phyloP scores from a whole-genome alignment of 2,113 vertebrate genomes.

The Pomatorhinus ruficollis region DNA sequence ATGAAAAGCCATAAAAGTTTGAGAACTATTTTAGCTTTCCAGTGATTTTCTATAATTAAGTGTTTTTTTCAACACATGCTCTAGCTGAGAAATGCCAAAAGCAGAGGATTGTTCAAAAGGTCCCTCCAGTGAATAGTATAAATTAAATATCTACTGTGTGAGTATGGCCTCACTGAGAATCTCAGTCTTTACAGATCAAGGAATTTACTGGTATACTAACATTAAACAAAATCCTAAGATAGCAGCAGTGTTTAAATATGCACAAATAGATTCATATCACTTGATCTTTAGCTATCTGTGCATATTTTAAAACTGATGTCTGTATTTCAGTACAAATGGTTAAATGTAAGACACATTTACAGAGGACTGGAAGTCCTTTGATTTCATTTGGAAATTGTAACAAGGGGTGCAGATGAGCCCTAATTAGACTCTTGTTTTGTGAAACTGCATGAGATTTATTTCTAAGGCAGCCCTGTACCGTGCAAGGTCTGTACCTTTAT shows the following conservation, averaged over 20 bases:
- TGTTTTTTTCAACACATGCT: constrained; percentile 48
- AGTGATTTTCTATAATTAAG: constrained; percentile 72
- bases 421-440: constrained; percentile 39
- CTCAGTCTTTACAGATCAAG: constrained; percentile 40
- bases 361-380: constrained; percentile 23
- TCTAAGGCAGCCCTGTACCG: neutral
- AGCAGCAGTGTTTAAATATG: constrained; percentile 43
- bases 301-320: constrained; percentile 51
- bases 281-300: constrained; percentile 52
- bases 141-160: constrained; percentile 57
- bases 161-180: constrained; percentile 42
- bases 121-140: constrained; percentile 38
- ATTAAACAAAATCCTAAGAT: constrained; percentile 45
- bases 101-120: constrained; percentile 31
- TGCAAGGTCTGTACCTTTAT: neutral
- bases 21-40: constrained; percentile 67
- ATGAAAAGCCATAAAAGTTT: constrained; percentile 34
- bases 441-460: neutral
- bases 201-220: constrained; percentile 30
- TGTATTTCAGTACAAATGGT: constrained; percentile 56
- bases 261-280: constrained; percentile 38
- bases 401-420: constrained; percentile 11
- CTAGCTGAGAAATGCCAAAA: constrained; percentile 53
- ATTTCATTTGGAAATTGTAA: constrained; percentile 38
- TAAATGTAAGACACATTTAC: constrained; percentile 11